Evolutionary conservation across 2,797 vertebrate species (phyloP), one percentile per base, ranked within the genome.

Genomic region (Cirrhinus mrigala): DNA sequence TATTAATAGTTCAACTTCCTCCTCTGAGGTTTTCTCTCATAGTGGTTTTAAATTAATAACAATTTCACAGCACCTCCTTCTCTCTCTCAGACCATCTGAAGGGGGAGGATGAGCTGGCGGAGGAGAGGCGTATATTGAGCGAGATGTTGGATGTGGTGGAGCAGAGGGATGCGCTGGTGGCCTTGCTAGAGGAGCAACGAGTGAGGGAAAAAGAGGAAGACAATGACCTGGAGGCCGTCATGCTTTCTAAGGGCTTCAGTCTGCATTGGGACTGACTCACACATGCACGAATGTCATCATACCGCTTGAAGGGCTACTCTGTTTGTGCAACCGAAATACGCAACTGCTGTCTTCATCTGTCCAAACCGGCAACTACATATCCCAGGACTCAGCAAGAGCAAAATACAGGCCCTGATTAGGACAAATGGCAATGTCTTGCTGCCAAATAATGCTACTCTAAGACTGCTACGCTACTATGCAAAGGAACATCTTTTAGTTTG

Each of bases 121-220:
- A 98, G 89, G 98, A 99, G 93, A 97, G 97, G 85, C 92, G 92
- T 89, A 97, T 98, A 91, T 93, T 99, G 91, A 97, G 97, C 0
- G 98, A 99, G 94, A 99, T 99, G 98, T 90, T 99, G 89, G 97
- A 98, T 24, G 97, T 99, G 82, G 97, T 99, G 87, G 97, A 99
- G 92, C 97, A 98, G 94, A 96, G 98, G 62, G 96, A 98, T 78
- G 94, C 97, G 2, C 95, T 99, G 0, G 97, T 98, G 83, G 95
- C 97, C 58, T 95, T 98, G 79, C 94, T 99, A 75, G 98, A 99
- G 88, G 97, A 99, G 90, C 97, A 98, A 89, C 92, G 97, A 33
- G 93, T 98, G 33, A 94, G 95, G 80, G 96, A 97, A 77, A 94
- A 94, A 46, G 97, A 97, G 85, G 97, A 98, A 86, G 97, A 98